phyloP scores from a whole-genome alignment of 2,113 vertebrate genomes.

The Leptodactylus fuscus region DNA sequence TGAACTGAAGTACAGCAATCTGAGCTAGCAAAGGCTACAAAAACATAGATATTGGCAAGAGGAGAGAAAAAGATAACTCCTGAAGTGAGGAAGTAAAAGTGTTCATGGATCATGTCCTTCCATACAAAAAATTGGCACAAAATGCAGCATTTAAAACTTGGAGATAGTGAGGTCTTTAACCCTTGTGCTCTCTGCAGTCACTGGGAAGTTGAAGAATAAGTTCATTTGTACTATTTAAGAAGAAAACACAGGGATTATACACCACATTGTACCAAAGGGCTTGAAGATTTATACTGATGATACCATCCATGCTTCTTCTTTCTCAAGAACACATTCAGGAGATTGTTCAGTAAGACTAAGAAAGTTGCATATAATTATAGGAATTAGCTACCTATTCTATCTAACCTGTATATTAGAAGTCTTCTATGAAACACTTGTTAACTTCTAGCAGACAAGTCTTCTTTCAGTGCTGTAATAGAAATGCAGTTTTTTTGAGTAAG shows the following conservation, averaged over 20 bases:
- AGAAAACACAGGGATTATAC: neutral
- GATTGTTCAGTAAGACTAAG: too few relatives aligned
- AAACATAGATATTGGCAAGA: conserved; percentile 41
- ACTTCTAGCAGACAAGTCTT: too few relatives aligned
- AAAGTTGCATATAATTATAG: too few relatives aligned
- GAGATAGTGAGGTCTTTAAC: neutral
- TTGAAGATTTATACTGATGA: too few relatives aligned
- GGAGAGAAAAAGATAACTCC: conserved; percentile 24
- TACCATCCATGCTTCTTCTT: too few relatives aligned
- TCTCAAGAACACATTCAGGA: too few relatives aligned
- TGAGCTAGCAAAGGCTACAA: neutral
- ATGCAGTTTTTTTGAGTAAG: too few relatives aligned
- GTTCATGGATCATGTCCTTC: conserved; percentile 22
- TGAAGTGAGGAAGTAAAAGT: conserved; percentile 10
- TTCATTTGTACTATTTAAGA: neutral
- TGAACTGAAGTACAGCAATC: neutral
- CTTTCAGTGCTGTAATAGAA: too few relatives aligned
- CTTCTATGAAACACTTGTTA: too few relatives aligned
- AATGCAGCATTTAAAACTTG: neutral
- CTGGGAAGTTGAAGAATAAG: neutral
- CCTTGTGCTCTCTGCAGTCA: neutral
- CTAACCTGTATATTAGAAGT: too few relatives aligned
- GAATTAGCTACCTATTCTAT: too few relatives aligned
- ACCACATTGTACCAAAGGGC: too few relatives aligned
- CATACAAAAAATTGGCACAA: conserved; percentile 3